phyloP scores from a whole-genome alignment of 2,113 vertebrate species.

The Kobus ellipsiprymnus region DNA sequence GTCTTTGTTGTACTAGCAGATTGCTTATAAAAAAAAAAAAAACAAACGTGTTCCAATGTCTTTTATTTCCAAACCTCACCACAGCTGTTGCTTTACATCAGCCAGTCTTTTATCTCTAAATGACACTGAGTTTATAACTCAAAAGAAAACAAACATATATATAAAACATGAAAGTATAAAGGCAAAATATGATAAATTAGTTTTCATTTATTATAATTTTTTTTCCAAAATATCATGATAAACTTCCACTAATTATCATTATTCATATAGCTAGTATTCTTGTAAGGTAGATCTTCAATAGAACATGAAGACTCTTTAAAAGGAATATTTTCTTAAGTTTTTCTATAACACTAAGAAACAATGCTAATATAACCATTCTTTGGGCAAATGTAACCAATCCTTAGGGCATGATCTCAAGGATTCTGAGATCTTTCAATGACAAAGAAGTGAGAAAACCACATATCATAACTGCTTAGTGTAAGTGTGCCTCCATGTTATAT shows the following conservation, averaged over 20 bases:
- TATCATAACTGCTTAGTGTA: neutral
- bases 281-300: neutral
- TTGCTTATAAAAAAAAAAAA: neutral
- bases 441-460: conserved; percentile 25
- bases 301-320: neutral
- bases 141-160: neutral
- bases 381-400: neutral
- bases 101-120: neutral
- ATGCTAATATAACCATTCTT: neutral
- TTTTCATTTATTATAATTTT: neutral
- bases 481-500: neutral
- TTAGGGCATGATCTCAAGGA: neutral
- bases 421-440: neutral
- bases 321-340: neutral
- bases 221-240: neutral
- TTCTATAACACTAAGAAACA: neutral
- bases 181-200: neutral
- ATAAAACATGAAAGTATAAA: neutral
- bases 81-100: neutral
- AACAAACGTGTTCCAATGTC: neutral
- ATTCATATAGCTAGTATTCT: neutral
- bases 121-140: neutral
- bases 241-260: neutral
- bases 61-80: neutral
- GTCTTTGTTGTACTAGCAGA: neutral